Conservation (phyloP, 2,888 invertebrate genomes). For the Flexamia atlantica region DNA sequence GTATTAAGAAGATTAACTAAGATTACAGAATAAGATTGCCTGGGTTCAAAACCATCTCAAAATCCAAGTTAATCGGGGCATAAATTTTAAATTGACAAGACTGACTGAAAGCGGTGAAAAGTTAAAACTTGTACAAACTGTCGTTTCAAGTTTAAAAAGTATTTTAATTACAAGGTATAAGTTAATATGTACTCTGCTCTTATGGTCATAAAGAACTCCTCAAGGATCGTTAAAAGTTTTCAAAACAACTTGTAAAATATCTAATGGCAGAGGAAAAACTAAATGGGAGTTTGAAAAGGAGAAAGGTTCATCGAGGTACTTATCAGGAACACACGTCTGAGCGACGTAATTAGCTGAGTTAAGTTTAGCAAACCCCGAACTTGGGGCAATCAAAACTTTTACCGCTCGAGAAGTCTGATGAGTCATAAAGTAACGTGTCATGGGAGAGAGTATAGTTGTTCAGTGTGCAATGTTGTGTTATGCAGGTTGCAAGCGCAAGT, state of each 20-base stretch:
- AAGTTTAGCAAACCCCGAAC: conserved; percentile 47
- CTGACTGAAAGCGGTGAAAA: not conserved
- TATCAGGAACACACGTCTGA: conserved; percentile 56
- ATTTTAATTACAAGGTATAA: conserved; percentile 29
- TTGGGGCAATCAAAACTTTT: conserved; percentile 55
- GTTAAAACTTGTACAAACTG: not conserved
- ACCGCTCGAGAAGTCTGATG: conserved; percentile 41
- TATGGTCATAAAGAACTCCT: not conserved
- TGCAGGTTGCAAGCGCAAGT: not conserved
- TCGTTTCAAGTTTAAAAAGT: conserved; percentile 13
- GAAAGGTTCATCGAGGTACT: conserved; percentile 49
- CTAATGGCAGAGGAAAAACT: conserved; percentile 44
- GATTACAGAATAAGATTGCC: too few relatives aligned
- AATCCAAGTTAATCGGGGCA: not conserved
- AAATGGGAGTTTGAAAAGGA: conserved; percentile 50
- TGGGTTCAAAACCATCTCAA: too few relatives aligned
- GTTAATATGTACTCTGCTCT: conserved; percentile 21
- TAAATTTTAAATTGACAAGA: not conserved
- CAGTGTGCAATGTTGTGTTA: too few relatives aligned
- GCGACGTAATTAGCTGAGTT: conserved; percentile 40
- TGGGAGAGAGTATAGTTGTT: too few relatives aligned
- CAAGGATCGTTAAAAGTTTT: conserved; percentile 49
- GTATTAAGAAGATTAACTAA: too few relatives aligned
- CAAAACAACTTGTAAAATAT: conserved; percentile 36
- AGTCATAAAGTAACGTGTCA: conserved; percentile 40